These are phyloP conservation scores for Nineta flava DNA, from an alignment of 2,888 invertebrate genomes.

Conservation along the genomic window DNA sequence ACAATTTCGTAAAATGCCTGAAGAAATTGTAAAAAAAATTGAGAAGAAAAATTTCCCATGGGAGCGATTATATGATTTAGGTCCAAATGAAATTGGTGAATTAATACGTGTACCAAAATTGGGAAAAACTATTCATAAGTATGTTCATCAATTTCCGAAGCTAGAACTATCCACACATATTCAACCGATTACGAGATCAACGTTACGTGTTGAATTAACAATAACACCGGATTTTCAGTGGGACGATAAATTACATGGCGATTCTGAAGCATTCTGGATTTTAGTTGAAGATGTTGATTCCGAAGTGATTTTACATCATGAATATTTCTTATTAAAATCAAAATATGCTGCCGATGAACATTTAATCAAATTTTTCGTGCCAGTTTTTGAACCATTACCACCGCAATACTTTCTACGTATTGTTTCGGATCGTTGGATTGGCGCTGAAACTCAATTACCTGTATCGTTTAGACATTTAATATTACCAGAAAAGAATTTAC, in stretches of 20 bases:
- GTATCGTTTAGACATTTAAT: constrained; percentile 96
- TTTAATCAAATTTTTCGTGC: constrained; percentile 92
- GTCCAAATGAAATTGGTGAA: constrained; percentile 95
- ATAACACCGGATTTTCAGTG: constrained; percentile 98
- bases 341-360: constrained; percentile 93
- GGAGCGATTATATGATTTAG: constrained; percentile 89
- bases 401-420: constrained; percentile 94
- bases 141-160: constrained; percentile 93
- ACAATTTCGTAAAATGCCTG: constrained; percentile 95
- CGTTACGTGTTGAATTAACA: constrained; percentile 86
- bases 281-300: constrained; percentile 78
- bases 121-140: constrained; percentile 90
- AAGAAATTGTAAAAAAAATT: constrained; percentile 90
- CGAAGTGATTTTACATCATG: constrained; percentile 86
- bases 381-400: constrained; percentile 94
- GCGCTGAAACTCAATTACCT: constrained; percentile 88
- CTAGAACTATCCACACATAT: constrained; percentile 92
- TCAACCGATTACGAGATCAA: constrained; percentile 90
- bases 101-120: constrained; percentile 78
- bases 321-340: constrained; percentile 80
- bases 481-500: constrained; percentile 94
- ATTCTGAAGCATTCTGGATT: constrained; percentile 78
- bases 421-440: constrained; percentile 84
- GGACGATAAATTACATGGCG: constrained; percentile 85
- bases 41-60: constrained; percentile 96